phyloP scores from a whole-genome alignment of 2,113 vertebrate species.

The Hirundichthys speculiger region DNA sequence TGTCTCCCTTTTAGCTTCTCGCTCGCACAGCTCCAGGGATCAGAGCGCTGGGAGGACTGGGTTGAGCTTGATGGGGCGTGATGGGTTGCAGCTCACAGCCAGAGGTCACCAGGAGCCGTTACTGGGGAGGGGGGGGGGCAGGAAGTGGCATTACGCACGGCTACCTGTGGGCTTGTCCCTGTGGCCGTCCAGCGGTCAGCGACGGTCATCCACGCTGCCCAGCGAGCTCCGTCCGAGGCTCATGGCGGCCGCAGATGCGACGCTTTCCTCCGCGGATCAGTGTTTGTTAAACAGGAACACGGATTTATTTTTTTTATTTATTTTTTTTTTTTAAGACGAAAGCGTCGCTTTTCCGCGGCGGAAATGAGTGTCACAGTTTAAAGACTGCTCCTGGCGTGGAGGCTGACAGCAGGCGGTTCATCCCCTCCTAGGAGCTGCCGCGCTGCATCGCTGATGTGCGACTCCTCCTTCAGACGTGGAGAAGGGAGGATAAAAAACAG shows the following conservation, averaged over 20 bases:
- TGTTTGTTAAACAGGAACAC: conserved; percentile 43
- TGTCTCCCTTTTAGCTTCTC: not conserved
- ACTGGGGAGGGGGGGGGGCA: conserved; percentile 28
- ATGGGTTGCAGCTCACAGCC: conserved; percentile 29
- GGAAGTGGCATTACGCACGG: conserved; percentile 57
- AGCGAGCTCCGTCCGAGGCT: conserved; percentile 34
- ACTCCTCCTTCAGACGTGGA: conserved; percentile 30
- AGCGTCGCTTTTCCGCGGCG: conserved; percentile 6
- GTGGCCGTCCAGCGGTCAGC: conserved; percentile 22
- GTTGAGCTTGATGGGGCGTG: conserved; percentile 42
- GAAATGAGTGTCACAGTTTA: conserved; percentile 23
- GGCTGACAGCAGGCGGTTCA: conserved; percentile 42
- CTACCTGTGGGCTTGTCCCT: conserved; percentile 54
- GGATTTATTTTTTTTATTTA: no score
- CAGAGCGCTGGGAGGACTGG: conserved; percentile 12
- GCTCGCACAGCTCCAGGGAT: conserved; percentile 4
- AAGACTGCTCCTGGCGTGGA: conserved; percentile 25
- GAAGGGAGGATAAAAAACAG: not conserved
- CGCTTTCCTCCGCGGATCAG: conserved; percentile 1
- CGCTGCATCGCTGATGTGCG: conserved; percentile 4
- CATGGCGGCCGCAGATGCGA: not conserved
- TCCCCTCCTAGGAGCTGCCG: conserved; percentile 16
- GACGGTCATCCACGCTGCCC: conserved; percentile 54
- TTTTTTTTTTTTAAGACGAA: conserved; percentile 33
- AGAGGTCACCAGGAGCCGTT: conserved; percentile 60